phyloP scores from a whole-genome alignment of 2,797 vertebrate genomes.

The Luscinia luscinia region DNA sequence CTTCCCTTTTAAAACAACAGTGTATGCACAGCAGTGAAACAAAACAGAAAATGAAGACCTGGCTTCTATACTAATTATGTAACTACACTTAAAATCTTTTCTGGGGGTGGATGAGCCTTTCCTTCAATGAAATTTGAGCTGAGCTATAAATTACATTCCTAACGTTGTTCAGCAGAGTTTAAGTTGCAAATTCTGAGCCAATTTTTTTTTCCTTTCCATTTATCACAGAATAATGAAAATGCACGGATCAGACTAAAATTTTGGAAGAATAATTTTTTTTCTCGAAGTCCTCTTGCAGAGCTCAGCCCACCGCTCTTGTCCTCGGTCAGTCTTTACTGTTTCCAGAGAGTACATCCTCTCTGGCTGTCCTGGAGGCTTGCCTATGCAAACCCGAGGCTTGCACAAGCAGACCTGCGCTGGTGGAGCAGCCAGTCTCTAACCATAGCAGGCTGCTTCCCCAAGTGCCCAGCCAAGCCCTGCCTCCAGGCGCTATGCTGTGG shows the following conservation, averaged over 20 bases:
- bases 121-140: background rate
- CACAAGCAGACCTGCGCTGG: background rate
- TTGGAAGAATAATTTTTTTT: background rate
- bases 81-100: background rate
- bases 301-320: background rate
- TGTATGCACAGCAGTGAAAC: background rate
- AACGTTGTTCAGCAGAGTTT: background rate
- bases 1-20: background rate
- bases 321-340: background rate
- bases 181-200: background rate
- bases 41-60: background rate
- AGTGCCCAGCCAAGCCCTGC: background rate
- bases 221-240: background rate
- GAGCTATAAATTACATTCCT: background rate
- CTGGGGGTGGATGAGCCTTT: background rate
- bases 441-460: background rate
- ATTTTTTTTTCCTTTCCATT: background rate
- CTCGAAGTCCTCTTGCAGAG: background rate
- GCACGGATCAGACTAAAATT: background rate
- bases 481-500: accelerated
- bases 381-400: background rate
- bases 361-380: background rate
- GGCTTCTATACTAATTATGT: background rate
- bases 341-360: background rate
- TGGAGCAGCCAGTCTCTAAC: background rate